Conservation (phyloP, 2,113 vertebrate genomes). For the Chionodraco myersi region DNA sequence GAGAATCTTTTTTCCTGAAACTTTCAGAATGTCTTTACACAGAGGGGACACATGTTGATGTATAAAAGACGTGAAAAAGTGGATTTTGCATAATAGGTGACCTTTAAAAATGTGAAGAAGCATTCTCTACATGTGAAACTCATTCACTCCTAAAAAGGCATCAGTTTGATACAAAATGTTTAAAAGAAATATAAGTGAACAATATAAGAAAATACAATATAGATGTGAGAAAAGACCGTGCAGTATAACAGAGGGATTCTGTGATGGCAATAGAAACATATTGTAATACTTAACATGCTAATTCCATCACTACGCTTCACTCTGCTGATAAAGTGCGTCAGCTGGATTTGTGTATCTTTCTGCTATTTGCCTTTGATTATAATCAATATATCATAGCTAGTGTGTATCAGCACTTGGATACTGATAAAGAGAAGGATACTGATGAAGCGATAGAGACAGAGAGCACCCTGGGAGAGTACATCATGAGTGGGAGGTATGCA, state of each 20-base stretch:
- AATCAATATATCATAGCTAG: neutral
- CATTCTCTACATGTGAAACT: neutral
- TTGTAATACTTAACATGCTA: neutral
- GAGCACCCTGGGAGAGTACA: constrained; percentile 40
- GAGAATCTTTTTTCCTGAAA: too few relatives aligned
- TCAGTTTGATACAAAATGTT: neutral
- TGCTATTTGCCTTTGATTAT: too few relatives aligned
- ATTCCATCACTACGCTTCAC: neutral
- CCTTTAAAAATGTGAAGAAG: neutral
- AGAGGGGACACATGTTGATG: too few relatives aligned
- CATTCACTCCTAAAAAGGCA: neutral
- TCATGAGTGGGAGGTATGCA: constrained; percentile 59
- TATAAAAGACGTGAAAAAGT: too few relatives aligned
- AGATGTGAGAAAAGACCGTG: too few relatives aligned
- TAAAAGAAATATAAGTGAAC: too few relatives aligned
- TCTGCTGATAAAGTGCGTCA: neutral
- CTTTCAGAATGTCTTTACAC: too few relatives aligned
- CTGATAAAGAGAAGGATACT: neutral
- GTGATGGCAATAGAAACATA: neutral
- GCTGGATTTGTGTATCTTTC: neutral
- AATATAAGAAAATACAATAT: too few relatives aligned
- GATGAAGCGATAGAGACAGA: constrained; percentile 36
- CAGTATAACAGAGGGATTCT: too few relatives aligned
- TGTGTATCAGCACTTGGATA: neutral
- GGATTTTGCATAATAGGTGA: too few relatives aligned